Evolutionary conservation across 1,140 invertebrate species (phyloP).

Genomic region (Drosophila nigromelanica): DNA sequence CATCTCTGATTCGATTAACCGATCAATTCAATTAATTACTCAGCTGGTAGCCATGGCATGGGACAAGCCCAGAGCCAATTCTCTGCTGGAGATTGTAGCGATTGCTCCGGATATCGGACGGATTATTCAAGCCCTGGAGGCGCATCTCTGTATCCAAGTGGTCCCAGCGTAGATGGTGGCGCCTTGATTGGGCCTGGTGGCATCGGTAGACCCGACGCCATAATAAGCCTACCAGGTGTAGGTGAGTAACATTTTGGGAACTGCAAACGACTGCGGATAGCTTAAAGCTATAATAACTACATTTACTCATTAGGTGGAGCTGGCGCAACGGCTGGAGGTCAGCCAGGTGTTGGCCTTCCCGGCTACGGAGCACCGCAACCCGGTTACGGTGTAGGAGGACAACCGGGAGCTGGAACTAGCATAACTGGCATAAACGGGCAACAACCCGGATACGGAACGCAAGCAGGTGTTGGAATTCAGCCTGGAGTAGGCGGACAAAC

Average conservation of each 20-base stretch:
- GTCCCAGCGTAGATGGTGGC: constrained; percentile 23
- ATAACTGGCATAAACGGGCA: neutral
- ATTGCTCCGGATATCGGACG: constrained; percentile 59
- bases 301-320: constrained; percentile 11
- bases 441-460: constrained; percentile 11
- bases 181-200: neutral
- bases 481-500: constrained; percentile 12
- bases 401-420: constrained; percentile 6
- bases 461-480: too few relatives aligned
- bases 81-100: constrained; percentile 85
- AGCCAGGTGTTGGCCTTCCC: neutral
- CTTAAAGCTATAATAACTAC: neutral
- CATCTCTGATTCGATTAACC: neutral
- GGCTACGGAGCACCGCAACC: neutral
- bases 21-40: neutral
- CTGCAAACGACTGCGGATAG: too few relatives aligned
- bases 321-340: constrained; percentile 10
- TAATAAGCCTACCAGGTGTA: constrained; percentile 62
- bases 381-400: constrained; percentile 20
- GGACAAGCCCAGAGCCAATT: constrained; percentile 92
- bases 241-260: constrained; percentile 30
- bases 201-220: constrained; percentile 53
- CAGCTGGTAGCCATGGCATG: constrained; percentile 90
- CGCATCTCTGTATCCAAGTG: constrained; percentile 3
- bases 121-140: constrained; percentile 42